phyloP scores from a whole-genome alignment of 1,140 invertebrate genomes.

The Caenorhabditis brenneri region DNA sequence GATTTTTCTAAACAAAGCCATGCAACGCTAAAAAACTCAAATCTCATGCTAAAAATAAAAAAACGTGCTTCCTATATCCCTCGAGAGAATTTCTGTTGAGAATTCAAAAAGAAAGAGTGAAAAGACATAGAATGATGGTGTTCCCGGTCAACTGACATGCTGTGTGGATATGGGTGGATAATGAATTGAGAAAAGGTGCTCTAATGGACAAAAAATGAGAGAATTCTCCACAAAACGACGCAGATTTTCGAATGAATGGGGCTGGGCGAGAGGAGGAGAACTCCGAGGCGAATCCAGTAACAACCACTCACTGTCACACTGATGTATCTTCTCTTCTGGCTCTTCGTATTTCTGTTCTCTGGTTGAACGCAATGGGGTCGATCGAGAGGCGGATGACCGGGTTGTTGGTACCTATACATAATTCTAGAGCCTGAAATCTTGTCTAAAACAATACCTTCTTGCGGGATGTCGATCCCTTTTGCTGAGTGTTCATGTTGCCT shows the following conservation, averaged over 20 bases:
- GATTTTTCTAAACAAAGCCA: background rate
- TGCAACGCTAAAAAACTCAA: no score
- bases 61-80: background rate
- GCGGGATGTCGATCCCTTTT: background rate
- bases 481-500: background rate
- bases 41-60: background rate
- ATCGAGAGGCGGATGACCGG: conserved; percentile 9
- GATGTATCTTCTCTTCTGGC: conserved; percentile 21
- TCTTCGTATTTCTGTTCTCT: conserved; percentile 14
- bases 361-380: background rate
- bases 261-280: conserved; percentile 25
- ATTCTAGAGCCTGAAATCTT: background rate
- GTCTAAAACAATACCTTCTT: background rate
- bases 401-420: conserved; percentile 4
- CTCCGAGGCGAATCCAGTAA: background rate
- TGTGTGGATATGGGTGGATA: background rate
- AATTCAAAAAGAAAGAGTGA: no score
- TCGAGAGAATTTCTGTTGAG: no score
- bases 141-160: conserved; percentile 42
- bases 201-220: no score
- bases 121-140: conserved; percentile 1
- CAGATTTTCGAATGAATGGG: background rate
- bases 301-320: conserved; percentile 35
- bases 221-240: no score
- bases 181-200: background rate